Base-by-base conservation (phyloP, 2,797 vertebrate species). In the Parambassis ranga region DNA sequence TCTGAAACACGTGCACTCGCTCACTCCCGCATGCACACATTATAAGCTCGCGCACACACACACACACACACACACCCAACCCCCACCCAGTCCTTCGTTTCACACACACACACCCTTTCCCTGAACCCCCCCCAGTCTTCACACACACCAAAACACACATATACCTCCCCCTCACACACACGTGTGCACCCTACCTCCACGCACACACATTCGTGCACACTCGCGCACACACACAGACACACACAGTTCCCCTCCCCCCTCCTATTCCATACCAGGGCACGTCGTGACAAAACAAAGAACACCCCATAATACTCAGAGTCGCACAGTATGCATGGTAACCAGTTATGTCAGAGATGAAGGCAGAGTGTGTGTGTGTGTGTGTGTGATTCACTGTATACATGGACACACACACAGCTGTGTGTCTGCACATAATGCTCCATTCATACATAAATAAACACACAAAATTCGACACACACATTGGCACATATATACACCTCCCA, bases 271-370 rank as follows among this genome's bases (percentile, higher is more conserved):
- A 90, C 79, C 82, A 90, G 84, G 88, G 85, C 90, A 91, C 87
- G 85, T 89, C 73, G 85, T 90, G 86, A 91, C 90, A 89, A 91
- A 90, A 91, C 90, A 92, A 92, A 92, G 90, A 90, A 90, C 90
- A 91, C 79, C 86, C 87, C 87, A 91, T 92, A 90, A 90, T 91
- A 90, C 70, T 77, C 79, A 59, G 66, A 81, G 83, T 74, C 58
- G 62, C 82, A 79, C 83, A 77, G 89, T 90, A 79, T 86, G 85
- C 86, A 92, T 90, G 84, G 89, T 70, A 90, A 92, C 87, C 75
- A 78, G 82, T 90, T 89, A 83, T 88, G 87, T 88, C 83, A 87
- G 82, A 84, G 87, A 84, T 80, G 79, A 86, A 82, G 71, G 68
- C 73, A 59, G 11, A 30, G 42, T 52, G 62, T 46, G 47, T 41